Percentiles rank a stretch among this genome's conserved stretches.
phyloP scores from a whole-genome alignment of 2,888 invertebrate species.

The Athalia rosae region DNA sequence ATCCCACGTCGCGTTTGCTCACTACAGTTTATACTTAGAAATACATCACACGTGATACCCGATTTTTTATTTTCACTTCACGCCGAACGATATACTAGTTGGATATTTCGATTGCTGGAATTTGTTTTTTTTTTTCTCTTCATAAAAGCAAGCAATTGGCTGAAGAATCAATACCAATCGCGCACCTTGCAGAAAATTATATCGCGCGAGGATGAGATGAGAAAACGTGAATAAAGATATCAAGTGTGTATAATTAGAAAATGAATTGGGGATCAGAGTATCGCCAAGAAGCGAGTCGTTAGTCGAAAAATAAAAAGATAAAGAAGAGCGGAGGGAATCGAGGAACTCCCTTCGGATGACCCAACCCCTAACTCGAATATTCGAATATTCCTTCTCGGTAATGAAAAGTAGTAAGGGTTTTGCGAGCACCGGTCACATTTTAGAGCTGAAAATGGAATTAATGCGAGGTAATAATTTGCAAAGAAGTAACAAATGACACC shows the following conservation, averaged over 20 bases:
- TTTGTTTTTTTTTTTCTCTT: no score
- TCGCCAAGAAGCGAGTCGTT: not conserved
- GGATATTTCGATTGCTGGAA: no score
- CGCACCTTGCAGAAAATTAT: not conserved
- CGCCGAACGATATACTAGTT: no score
- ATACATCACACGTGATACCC: conserved; percentile 12
- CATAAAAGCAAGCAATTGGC: no score
- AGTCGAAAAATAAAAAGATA: conserved; percentile 6
- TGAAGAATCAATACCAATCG: no score
- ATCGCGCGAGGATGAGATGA: conserved; percentile 11
- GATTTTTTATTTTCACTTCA: no score
- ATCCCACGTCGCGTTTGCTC: not conserved
- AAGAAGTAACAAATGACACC: conserved; percentile 19
- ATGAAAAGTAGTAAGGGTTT: conserved; percentile 16
- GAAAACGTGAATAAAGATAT: not conserved
- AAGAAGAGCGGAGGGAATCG: not conserved
- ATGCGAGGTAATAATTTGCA: conserved; percentile 26
- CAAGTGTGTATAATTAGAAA: conserved; percentile 22
- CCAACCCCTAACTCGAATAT: not conserved
- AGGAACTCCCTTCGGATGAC: no score
- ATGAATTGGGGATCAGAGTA: not conserved
- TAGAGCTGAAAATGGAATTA: conserved; percentile 17
- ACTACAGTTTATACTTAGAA: conserved; percentile 8
- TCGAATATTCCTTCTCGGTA: conserved; percentile 18
- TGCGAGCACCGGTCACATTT: not conserved